phyloP scores from a whole-genome alignment of 2,797 vertebrate genomes.

The Limosa lapponica region DNA sequence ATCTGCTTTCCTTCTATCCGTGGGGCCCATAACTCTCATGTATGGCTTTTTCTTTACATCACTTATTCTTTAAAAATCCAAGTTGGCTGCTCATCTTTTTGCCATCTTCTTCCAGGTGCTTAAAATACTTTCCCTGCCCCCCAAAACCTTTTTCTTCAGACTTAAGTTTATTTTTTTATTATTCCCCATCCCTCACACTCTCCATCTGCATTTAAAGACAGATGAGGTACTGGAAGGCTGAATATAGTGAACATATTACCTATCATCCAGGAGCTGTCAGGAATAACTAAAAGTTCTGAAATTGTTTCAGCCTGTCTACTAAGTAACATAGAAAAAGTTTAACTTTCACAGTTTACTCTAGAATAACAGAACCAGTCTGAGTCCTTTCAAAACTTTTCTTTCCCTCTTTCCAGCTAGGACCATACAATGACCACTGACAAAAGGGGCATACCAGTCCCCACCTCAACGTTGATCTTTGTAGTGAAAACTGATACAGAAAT shows the following conservation, averaged over 20 bases:
- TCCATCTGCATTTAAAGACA: not conserved
- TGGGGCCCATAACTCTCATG: not conserved
- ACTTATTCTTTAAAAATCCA: not conserved
- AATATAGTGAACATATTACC: not conserved
- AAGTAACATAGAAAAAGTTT: not conserved
- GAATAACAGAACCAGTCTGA: not conserved
- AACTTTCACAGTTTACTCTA: not conserved
- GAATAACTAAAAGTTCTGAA: not conserved
- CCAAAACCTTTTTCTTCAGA: not conserved
- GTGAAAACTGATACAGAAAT: not conserved
- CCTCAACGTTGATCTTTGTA: not conserved
- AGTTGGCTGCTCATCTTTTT: not conserved
- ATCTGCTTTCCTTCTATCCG: not conserved
- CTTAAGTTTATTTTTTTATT: not conserved
- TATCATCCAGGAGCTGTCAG: not conserved
- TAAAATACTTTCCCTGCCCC: not conserved
- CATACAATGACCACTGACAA: accelerated
- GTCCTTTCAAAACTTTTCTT: not conserved
- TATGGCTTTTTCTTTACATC: not conserved
- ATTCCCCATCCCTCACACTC: not conserved
- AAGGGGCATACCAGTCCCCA: not conserved
- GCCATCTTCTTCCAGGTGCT: not conserved
- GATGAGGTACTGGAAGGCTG: not conserved
- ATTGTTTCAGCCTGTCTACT: not conserved
- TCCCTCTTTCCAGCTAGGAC: not conserved